Evolutionary conservation across 2,113 vertebrate genomes (phyloP).

Genomic region (Myotis davidii): DNA sequence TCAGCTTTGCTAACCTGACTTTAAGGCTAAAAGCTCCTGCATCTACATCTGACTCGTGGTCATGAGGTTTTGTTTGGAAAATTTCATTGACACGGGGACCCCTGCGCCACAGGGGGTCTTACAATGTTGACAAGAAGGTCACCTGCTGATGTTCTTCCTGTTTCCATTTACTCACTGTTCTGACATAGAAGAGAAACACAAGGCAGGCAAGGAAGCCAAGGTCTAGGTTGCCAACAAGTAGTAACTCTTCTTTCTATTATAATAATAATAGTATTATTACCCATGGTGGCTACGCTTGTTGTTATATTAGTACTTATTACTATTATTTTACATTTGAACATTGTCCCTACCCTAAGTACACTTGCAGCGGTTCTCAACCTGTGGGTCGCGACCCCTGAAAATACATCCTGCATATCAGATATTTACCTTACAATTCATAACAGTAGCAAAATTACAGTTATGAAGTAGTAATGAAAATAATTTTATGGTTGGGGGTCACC

Average conservation of each 20-base stretch:
- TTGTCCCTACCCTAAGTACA: background rate
- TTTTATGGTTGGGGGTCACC: no score
- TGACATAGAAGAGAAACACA: background rate
- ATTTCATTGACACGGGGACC: background rate
- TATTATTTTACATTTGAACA: background rate
- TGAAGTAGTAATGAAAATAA: no score
- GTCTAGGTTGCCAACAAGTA: background rate
- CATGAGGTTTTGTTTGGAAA: background rate
- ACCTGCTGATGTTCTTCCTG: background rate
- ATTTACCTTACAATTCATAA: no score
- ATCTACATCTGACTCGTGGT: accelerated
- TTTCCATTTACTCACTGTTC: background rate
- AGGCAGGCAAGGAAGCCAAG: background rate
- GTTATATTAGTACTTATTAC: background rate
- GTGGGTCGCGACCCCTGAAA: no score
- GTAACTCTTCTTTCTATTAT: background rate
- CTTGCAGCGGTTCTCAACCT: no score
- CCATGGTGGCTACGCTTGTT: background rate
- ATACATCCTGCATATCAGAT: no score
- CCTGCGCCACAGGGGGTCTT: background rate
- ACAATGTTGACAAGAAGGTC: background rate
- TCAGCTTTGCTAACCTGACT: background rate
- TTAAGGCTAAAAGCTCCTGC: background rate
- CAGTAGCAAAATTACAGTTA: no score
- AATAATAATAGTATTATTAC: background rate